Evolutionary conservation across 2,888 invertebrate species (phyloP), one percentile per base, ranked within the genome.

Genomic region (Harpalus rufipes): DNA sequence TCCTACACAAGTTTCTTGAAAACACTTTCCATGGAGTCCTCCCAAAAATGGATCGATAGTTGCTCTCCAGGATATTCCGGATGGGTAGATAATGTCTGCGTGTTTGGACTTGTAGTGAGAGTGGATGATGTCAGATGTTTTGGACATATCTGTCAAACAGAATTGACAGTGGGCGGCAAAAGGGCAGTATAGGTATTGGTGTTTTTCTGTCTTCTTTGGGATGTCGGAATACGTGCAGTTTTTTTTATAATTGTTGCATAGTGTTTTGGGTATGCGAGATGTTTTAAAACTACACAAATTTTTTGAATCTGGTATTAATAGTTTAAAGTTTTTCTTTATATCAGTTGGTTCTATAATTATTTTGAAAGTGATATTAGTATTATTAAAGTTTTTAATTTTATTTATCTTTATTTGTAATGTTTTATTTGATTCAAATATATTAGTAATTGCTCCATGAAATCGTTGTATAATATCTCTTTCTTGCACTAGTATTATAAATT

Each of bases 201-300:
- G 68, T 39, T 68, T 68, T 39, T 68, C 68, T n/a, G 5, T 21
- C 32, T 68, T 68, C 32, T 39, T 68, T n/a, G 68, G 1, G n/a
- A 12, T 14, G 39, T 68, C 68, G 7, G n/a, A 7, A 39, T n/a
- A 68, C 6, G 4, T 39, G n/a, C 68, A 68, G 7, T 14, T 32
- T 39, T 39, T 8, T 68, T 68, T 39, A 6, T 12, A 39, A 39
- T 68, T 68, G n/a, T 68, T 68, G 14, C 68, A 68, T 2, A 8
- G 5, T 12, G 8, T 51, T 12, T 8, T 51, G 0, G 63, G 21
- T 12, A 5, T 7, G 2, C 7, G 1, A 63, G 12, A 63, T 25
- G 18, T 51, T 12, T 51, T 10, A 51, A 12, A 63, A 25, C 21
- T 12, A 12, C 63, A 63, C 25, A 63, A 21, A 3, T 63, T 63